Percentiles rank a stretch among this genome's conserved stretches.
Evolutionary conservation across 2,797 vertebrate species (phyloP).

Genomic region (Tauraco hartlaubi): DNA sequence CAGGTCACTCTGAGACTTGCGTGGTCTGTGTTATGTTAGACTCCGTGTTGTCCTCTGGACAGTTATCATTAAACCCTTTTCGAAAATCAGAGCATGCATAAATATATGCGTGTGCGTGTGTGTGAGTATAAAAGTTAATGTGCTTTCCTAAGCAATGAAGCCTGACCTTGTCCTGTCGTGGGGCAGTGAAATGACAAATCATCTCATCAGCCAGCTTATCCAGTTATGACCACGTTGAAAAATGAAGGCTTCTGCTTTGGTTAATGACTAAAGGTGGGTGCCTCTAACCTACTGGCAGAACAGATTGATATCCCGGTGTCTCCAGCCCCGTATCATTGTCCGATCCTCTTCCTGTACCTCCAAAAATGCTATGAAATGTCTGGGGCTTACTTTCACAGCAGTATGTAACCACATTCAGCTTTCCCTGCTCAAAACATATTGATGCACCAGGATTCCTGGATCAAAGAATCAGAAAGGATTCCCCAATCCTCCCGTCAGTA

Average conservation of each 20-base stretch:
- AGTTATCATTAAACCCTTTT: background rate
- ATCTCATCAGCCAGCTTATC: slow-evolving; percentile 71
- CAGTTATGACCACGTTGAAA: slow-evolving; percentile 72
- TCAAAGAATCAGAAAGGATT: slow-evolving; percentile 5
- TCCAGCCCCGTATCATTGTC: background rate
- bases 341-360: background rate
- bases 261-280: slow-evolving; percentile 58
- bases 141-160: slow-evolving; percentile 62
- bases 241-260: slow-evolving; percentile 71
- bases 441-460: background rate
- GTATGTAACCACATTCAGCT: background rate
- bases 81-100: slow-evolving; percentile 3
- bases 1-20: background rate
- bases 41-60: background rate
- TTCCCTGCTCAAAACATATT: background rate
- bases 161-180: slow-evolving; percentile 65
- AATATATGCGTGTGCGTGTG: background rate
- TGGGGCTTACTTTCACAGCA: background rate
- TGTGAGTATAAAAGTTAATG: slow-evolving; percentile 29
- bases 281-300: slow-evolving; percentile 5
- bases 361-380: background rate
- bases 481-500: background rate
- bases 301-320: slow-evolving; percentile 46
- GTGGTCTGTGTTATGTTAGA: background rate
- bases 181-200: slow-evolving; percentile 69